These are phyloP conservation scores for Pocillopora meandrina DNA, from an alignment of 92 coral and sea anemone species.

Conservation along the genomic window DNA sequence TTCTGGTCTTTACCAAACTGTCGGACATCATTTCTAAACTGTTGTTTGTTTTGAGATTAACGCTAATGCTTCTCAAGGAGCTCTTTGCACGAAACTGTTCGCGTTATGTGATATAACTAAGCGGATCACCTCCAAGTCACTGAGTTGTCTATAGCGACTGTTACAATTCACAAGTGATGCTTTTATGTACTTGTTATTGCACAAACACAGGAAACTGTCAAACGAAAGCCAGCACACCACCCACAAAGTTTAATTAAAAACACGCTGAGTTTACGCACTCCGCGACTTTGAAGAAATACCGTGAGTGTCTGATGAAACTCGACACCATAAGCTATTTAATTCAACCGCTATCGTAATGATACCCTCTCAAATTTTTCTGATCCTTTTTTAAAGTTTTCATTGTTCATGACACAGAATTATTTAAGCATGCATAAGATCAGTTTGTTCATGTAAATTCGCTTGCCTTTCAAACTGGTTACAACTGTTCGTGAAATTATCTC, in stretches of 20 bases:
- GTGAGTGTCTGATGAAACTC: conserved; percentile 23
- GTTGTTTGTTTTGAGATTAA: conserved; percentile 12
- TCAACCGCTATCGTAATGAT: conserved; percentile 17
- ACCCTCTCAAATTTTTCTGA: background rate
- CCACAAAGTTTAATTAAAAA: conserved; percentile 49
- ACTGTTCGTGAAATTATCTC: background rate
- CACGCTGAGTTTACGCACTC: conserved; percentile 34
- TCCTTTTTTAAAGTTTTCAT: background rate
- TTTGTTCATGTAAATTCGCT: background rate
- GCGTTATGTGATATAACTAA: conserved; percentile 6
- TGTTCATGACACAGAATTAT: background rate
- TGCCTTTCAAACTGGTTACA: background rate
- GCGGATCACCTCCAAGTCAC: conserved; percentile 13
- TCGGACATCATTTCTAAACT: conserved; percentile 26
- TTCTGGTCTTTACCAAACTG: conserved; percentile 10
- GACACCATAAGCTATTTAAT: conserved; percentile 21
- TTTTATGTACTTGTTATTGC: conserved; percentile 31
- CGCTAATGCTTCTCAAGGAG: conserved; percentile 14
- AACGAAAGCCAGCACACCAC: conserved; percentile 31
- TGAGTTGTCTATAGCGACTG: conserved; percentile 22
- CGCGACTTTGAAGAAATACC: background rate
- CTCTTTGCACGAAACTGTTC: conserved; percentile 4
- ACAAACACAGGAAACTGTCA: conserved; percentile 50
- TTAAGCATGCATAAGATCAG: background rate
- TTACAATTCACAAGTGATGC: conserved; percentile 44